Evolutionary conservation across 2,888 invertebrate genomes (phyloP).

Genomic region (Cerceris ruficornis): DNA sequence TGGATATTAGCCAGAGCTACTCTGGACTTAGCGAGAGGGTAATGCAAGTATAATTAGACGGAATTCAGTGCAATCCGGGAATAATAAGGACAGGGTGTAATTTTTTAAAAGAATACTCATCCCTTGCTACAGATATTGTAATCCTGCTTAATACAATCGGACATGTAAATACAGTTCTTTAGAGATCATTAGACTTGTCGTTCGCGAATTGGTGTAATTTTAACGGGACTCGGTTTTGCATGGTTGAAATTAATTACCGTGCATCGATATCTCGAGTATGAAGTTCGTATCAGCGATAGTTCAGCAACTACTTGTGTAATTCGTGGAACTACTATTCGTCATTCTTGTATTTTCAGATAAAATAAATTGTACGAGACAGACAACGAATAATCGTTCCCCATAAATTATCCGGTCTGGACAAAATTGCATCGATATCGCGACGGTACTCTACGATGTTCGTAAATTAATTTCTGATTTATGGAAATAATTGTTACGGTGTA

Average conservation of each 20-base stretch:
- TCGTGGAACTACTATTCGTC: slow-evolving; percentile 4
- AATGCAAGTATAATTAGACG: slow-evolving; percentile 34
- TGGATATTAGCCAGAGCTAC: slow-evolving; percentile 38
- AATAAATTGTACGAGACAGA: neutral
- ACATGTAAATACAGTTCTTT: neutral
- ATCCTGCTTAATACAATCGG: neutral
- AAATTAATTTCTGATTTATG: too few species aligned
- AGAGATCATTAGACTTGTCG: neutral
- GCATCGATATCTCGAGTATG: neutral
- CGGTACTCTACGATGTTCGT: too few species aligned
- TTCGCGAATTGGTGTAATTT: too few species aligned
- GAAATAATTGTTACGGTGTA: too few species aligned
- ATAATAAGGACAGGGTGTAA: slow-evolving; percentile 6
- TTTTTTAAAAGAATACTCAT: neutral
- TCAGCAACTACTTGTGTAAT: neutral
- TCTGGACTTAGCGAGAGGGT: slow-evolving; percentile 22
- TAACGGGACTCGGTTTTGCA: neutral
- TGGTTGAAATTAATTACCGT: neutral
- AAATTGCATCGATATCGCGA: too few species aligned
- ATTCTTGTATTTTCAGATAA: slow-evolving; percentile 5
- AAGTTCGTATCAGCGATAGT: neutral
- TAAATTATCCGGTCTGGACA: neutral
- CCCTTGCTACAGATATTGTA: neutral
- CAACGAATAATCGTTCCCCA: neutral
- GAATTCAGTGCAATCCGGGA: neutral